Evolutionary conservation across 2,797 vertebrate species (phyloP).

Genomic region (Zalophus californianus): DNA sequence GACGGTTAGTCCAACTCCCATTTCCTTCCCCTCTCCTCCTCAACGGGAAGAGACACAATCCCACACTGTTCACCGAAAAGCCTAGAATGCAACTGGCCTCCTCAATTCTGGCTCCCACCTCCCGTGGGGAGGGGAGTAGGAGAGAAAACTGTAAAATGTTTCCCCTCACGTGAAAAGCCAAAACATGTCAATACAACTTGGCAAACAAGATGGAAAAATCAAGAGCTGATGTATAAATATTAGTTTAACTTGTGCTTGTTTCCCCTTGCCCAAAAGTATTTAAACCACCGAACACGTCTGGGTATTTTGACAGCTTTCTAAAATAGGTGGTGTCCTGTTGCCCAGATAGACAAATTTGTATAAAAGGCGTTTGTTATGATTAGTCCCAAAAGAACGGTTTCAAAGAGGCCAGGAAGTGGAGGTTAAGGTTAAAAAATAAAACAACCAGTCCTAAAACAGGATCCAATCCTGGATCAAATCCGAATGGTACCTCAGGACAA

Average conservation of each 20-base stretch:
- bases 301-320: slow-evolving; percentile 51
- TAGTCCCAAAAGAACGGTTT: slow-evolving; percentile 11
- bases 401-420: slow-evolving; percentile 38
- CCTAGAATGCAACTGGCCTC: not conserved
- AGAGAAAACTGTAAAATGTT: not conserved
- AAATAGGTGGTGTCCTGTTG: slow-evolving; percentile 32
- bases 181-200: slow-evolving; percentile 17
- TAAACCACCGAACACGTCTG: not conserved
- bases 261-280: not conserved
- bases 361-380: slow-evolving; percentile 44
- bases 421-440: slow-evolving; percentile 48
- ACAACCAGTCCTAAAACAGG: not conserved
- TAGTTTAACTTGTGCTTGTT: slow-evolving; percentile 44
- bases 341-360: slow-evolving; percentile 11
- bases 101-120: not conserved
- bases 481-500: not conserved
- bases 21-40: not conserved
- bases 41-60: accelerated
- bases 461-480: not conserved
- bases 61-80: not conserved
- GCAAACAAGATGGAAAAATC: slow-evolving; percentile 36
- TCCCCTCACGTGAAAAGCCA: slow-evolving; percentile 47
- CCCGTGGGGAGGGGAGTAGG: not conserved
- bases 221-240: slow-evolving; percentile 21
- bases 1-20: accelerated